phyloP scores from a whole-genome alignment of 2,797 vertebrate genomes.

The Sarcoramphus papa region DNA sequence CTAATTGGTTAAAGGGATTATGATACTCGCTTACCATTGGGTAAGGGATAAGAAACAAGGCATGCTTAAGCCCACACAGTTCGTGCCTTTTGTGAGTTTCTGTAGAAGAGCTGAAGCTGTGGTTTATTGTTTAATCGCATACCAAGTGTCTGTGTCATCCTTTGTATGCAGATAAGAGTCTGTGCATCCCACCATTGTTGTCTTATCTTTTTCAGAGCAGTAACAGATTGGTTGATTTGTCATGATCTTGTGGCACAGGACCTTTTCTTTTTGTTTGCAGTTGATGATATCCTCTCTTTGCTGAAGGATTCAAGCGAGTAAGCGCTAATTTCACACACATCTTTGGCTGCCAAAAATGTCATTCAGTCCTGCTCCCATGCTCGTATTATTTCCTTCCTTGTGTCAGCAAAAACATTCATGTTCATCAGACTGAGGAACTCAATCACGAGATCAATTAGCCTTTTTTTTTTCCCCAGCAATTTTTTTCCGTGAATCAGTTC shows the following conservation, averaged over 20 bases:
- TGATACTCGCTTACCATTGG: not conserved
- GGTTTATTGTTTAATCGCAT: not conserved
- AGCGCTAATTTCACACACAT: not conserved
- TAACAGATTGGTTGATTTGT: not conserved
- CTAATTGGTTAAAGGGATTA: not conserved
- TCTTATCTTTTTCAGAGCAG: not conserved
- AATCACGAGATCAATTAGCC: not conserved
- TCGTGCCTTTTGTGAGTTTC: not conserved
- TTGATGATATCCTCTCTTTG: not conserved
- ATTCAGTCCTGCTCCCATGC: not conserved
- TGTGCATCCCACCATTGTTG: not conserved
- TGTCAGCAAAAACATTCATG: conserved; percentile 43
- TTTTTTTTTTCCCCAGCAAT: not conserved
- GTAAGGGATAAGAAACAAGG: not conserved
- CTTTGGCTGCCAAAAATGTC: not conserved
- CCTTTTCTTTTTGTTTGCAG: not conserved
- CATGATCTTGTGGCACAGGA: not conserved
- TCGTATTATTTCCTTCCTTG: not conserved
- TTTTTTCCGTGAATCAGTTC: not conserved
- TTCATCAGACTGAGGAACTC: not conserved
- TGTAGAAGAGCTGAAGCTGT: not conserved
- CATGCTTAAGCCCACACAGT: not conserved
- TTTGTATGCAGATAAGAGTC: not conserved
- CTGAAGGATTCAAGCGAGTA: not conserved
- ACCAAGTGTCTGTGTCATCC: not conserved